phyloP scores from a whole-genome alignment of 2,113 vertebrate genomes.

The Calidris pugnax region DNA sequence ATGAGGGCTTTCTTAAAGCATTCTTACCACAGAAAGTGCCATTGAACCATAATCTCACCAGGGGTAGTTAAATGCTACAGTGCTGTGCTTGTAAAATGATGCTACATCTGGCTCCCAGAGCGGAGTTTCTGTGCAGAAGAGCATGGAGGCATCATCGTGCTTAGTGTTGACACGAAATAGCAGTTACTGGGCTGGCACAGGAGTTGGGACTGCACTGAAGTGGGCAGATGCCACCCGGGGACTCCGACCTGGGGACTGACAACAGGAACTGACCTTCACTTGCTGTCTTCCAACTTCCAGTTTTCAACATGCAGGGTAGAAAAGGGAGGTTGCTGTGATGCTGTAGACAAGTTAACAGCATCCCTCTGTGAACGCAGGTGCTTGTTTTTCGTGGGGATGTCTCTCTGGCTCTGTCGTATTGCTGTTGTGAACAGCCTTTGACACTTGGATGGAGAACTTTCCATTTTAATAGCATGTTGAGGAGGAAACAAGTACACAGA shows the following conservation, averaged over 20 bases:
- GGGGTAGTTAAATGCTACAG: neutral
- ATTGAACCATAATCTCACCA: neutral
- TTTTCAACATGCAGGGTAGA: neutral
- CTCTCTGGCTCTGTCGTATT: neutral
- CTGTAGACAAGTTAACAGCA: neutral
- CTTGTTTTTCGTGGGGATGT: neutral
- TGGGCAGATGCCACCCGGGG: neutral
- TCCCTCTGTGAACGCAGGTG: neutral
- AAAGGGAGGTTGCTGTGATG: neutral
- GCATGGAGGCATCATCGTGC: accelerated
- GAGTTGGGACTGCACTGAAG: accelerated
- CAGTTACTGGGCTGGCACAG: neutral
- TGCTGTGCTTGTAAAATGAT: neutral
- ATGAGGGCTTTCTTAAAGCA: neutral
- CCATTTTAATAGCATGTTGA: neutral
- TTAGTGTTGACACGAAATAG: neutral
- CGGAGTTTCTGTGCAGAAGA: neutral
- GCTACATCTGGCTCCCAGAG: neutral
- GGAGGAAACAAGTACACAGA: neutral
- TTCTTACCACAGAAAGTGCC: neutral
- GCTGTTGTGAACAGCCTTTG: neutral
- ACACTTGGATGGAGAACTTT: neutral
- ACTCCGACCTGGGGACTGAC: neutral
- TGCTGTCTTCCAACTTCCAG: neutral
- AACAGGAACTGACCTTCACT: neutral